Percentiles rank a stretch among this genome's conserved stretches.
Evolutionary conservation across 2,113 vertebrate genomes (phyloP).

Genomic region (Macheiramphus alcinus): DNA sequence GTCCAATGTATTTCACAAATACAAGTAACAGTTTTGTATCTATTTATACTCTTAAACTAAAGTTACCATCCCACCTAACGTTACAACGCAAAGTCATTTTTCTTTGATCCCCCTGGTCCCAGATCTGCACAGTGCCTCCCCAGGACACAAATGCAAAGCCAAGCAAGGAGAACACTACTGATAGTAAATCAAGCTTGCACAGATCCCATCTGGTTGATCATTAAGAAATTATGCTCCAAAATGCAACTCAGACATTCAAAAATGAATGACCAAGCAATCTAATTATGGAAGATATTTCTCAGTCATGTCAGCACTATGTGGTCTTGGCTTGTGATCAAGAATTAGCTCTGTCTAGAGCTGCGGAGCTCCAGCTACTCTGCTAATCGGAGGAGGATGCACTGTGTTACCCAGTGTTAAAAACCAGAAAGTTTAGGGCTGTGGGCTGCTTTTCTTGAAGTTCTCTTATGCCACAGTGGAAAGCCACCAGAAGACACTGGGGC

Average conservation of each 20-base stretch:
- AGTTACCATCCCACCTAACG: not conserved
- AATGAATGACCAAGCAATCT: slow-evolving; percentile 62
- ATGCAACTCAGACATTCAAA: slow-evolving; percentile 45
- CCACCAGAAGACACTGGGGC: not conserved
- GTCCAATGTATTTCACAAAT: not conserved
- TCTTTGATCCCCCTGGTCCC: not conserved
- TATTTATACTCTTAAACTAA: not conserved
- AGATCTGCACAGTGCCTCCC: not conserved
- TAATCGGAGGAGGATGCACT: not conserved
- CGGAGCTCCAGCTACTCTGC: slow-evolving; percentile 5
- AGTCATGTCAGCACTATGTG: slow-evolving; percentile 60
- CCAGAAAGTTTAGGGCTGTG: not conserved
- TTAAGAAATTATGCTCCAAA: slow-evolving; percentile 41
- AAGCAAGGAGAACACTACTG: not conserved
- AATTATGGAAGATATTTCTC: slow-evolving; percentile 65
- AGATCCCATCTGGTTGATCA: not conserved
- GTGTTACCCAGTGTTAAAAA: not conserved
- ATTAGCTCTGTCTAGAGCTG: slow-evolving; percentile 51
- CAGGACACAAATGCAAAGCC: not conserved
- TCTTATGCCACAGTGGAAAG: not conserved
- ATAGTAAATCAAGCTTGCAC: not conserved
- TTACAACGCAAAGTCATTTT: not conserved
- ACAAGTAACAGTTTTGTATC: not conserved
- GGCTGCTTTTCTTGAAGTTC: not conserved
- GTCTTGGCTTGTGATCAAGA: slow-evolving; percentile 51